Conservation (phyloP, 2,888 invertebrate species). For the Dryobotodes eremita region DNA sequence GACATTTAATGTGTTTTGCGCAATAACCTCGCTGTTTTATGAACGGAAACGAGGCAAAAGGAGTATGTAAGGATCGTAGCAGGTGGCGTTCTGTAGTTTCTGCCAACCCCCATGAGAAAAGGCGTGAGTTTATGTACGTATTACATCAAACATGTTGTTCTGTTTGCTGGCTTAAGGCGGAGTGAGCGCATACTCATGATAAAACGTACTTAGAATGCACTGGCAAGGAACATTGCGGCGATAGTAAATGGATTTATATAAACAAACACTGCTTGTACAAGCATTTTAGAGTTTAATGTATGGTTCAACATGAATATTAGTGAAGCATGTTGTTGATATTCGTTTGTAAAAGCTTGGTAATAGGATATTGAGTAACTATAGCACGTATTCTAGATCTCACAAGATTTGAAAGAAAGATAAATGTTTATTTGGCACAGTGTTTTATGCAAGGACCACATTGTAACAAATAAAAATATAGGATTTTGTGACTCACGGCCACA, state of each 20-base stretch:
- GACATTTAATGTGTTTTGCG: no score
- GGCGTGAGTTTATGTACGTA: background rate
- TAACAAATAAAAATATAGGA: no score
- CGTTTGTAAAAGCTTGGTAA: background rate
- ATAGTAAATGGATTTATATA: slow-evolving; percentile 41
- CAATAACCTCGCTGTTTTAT: no score
- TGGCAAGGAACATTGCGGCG: slow-evolving; percentile 17
- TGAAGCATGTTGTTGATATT: slow-evolving; percentile 16
- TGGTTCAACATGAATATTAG: slow-evolving; percentile 44
- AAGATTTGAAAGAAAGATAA: no score
- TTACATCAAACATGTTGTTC: background rate
- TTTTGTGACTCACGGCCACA: no score
- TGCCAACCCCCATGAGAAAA: background rate
- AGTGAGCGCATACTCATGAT: slow-evolving; percentile 31
- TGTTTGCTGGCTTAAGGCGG: slow-evolving; percentile 6
- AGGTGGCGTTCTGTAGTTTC: background rate
- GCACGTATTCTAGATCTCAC: no score
- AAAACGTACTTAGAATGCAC: slow-evolving; percentile 51
- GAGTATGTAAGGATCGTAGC: background rate
- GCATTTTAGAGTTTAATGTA: slow-evolving; percentile 36
- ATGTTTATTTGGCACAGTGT: no score
- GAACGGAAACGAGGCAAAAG: background rate
- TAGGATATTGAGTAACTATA: background rate
- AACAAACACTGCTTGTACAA: slow-evolving; percentile 22
- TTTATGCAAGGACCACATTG: no score